These are phyloP conservation scores for Anhinga anhinga DNA, from an alignment of 2,113 vertebrate species.

Conservation along the genomic window DNA sequence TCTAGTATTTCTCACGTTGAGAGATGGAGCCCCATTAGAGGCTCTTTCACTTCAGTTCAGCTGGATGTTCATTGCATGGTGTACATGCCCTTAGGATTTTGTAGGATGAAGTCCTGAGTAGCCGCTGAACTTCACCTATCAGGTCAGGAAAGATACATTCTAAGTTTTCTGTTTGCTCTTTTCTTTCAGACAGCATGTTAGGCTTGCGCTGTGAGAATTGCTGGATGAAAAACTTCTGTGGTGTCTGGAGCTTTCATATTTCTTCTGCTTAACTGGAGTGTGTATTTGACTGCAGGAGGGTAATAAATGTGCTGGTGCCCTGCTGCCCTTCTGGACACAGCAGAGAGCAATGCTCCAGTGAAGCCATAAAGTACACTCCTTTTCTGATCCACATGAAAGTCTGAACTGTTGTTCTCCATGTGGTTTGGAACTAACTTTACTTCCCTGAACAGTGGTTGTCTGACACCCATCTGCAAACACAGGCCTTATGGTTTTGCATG, in stretches of 20 bases:
- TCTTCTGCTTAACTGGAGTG: neutral
- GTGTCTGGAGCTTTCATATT: neutral
- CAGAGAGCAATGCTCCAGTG: neutral
- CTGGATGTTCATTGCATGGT: neutral
- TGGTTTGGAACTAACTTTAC: conserved; percentile 5
- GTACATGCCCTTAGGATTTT: neutral
- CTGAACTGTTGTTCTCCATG: neutral
- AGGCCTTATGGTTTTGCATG: neutral
- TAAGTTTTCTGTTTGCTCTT: neutral
- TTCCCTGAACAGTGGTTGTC: neutral
- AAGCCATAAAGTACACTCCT: neutral
- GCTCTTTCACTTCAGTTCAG: neutral
- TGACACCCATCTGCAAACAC: conserved; percentile 4
- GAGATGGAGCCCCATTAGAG: neutral
- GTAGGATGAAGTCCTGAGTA: neutral
- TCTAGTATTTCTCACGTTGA: neutral
- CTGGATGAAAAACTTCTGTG: neutral
- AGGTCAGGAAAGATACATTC: neutral
- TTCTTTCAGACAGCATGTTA: neutral
- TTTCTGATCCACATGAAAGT: neutral
- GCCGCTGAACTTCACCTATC: neutral
- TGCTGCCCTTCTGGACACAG: neutral
- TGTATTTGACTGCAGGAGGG: neutral
- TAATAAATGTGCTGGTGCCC: neutral
- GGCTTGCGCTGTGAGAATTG: neutral